Base-by-base conservation (phyloP, 1,140 invertebrate species). In the Halyomorpha halys region DNA sequence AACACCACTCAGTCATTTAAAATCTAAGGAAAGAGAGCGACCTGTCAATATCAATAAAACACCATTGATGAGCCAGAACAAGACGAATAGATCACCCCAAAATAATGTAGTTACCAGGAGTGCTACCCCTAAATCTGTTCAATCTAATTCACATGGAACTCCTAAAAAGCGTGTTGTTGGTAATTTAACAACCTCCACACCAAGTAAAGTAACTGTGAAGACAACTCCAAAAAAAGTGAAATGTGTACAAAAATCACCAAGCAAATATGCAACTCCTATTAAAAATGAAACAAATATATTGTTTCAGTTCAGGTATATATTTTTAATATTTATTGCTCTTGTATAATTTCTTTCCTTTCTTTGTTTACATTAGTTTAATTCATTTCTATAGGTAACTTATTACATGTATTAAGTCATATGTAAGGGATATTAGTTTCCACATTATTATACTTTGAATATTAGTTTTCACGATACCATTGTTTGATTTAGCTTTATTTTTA, bases 221-320 rank as follows among this genome's bases (percentile, higher is more conserved):
- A 39, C 34, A 6, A 39, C 34, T 39, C 34, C 34, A 13, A 39
- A 39, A 39, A 39, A 39, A 13, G 34, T 39, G 34, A 39, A 39
- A 39, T 39, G 34, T 39, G 34, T 39, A 13, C 34, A 39, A 13
- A 56, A 56, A 15, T 56, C 53, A 13, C 53, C 53, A 23, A 25
- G 53, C 8, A 56, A 23, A 56, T 16, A 15, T 13, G 14, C 23
- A 27, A 56, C 53, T 25, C 53, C 53, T 27, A n/a, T 56, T 8
- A 56, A 56, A 56, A 23, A 23, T 56, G 53, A 56, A 15, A 56
- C 18, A 9, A 23, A 19, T 56, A 23, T 56, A 23, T 56, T 56
- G 53, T 19, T 56, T 15, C 18, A 56, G 23, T 56, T 56, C 53
- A 56, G 53, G 53, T 56, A 56, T n/a, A 2, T 19, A 49, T 49